Base-by-base conservation (phyloP, 2,888 invertebrate genomes). In the Tetranychus piercei region DNA sequence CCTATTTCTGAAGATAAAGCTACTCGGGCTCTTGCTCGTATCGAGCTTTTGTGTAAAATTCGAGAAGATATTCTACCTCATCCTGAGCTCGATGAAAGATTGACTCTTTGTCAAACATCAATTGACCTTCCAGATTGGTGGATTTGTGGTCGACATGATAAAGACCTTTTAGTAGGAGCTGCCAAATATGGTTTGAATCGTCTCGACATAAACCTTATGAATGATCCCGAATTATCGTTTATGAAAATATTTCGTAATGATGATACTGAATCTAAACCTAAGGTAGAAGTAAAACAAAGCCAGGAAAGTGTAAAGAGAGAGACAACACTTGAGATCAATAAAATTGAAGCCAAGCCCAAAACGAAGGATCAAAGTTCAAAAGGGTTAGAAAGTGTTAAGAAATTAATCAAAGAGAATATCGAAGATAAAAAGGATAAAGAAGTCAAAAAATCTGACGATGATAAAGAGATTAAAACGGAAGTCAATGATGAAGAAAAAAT, bases 91-190 rank as follows among this genome's bases (percentile, higher is more conserved):
- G 93, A 94, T 75, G 90, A 93, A 79, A 87, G 94, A 64, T 84
- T 99, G 72, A 88, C 89, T 77, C 85, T 91, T 71, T 94, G 95
- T 82, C 88, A 91, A 81, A 88, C 89, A n/a, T 91, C 93, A 70
- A 88, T 90, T 1, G 96, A 96, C 82, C 89, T 95, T 80, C 97
- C 97, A 3, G 90, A 93, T 74, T 97, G 96, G 95, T 97, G 97
- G 94, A 88, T 90, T 77, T 88, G 92, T 44, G 96, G 95, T 1
- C 88, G 89, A 79, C 96, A 99, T 81, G 99, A 99, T 82, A 90
- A 90, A 81, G 92, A 96, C 81, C 86, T 99, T 73, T 86, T 99
- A 23, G 85, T 90, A 73, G 96, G 94, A 20, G 95, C 94, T 74
- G 91, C 93, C 80, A 92, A 91, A 90, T 94, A 96, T 83, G 97